phyloP scores from a whole-genome alignment of 2,888 invertebrate species.

The Malthinus seriepunctatus region DNA sequence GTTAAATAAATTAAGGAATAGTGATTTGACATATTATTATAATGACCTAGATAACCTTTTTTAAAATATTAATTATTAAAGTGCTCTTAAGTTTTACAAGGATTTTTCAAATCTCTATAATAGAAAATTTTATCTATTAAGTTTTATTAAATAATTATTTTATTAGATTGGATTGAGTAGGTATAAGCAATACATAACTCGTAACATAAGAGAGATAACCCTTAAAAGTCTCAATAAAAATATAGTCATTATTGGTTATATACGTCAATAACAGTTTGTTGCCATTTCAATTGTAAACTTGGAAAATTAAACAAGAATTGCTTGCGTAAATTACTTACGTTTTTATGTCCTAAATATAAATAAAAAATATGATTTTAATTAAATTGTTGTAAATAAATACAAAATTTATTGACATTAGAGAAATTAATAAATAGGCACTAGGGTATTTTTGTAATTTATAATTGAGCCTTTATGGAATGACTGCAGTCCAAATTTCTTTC shows the following conservation, averaged over 20 bases:
- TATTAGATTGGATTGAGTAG: not conserved
- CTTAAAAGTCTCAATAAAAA: not conserved
- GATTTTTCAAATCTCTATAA: conserved; percentile 2
- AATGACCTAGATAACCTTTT: conserved; percentile 8
- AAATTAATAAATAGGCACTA: too few species aligned
- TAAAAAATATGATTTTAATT: too few species aligned
- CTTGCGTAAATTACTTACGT: conserved; percentile 2
- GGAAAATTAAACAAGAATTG: conserved; percentile 11
- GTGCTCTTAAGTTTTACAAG: not conserved
- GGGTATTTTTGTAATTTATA: too few species aligned
- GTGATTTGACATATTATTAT: too few species aligned
- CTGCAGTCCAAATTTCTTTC: too few species aligned
- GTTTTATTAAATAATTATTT: not conserved
- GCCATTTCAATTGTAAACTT: conserved; percentile 4
- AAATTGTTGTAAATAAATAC: too few species aligned
- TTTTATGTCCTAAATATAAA: not conserved
- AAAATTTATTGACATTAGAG: too few species aligned
- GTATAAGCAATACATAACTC: not conserved
- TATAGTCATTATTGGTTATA: not conserved
- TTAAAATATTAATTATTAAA: conserved; percentile 1
- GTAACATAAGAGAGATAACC: too few species aligned
- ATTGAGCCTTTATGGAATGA: too few species aligned
- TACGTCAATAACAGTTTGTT: conserved; percentile 7
- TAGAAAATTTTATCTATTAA: not conserved
- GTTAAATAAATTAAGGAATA: too few species aligned